A percentile compares a stretch with the other conserved stretches of the same genome.
These are phyloP conservation scores for Euleptes europaea DNA, from an alignment of 2,113 vertebrate species.

Conservation along the genomic window DNA sequence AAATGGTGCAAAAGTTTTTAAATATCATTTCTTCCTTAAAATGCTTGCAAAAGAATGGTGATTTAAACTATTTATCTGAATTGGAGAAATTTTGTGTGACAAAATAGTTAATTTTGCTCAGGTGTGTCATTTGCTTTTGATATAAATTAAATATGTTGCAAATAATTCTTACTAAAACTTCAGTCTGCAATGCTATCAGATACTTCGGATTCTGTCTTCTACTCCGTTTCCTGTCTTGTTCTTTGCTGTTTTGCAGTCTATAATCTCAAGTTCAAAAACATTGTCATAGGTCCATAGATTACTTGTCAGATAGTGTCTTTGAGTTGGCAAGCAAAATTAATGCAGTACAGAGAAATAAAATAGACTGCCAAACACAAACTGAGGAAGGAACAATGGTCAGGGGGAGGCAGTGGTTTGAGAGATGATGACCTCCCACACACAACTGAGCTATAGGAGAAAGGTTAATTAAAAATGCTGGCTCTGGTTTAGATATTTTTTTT, in stretches of 20 bases:
- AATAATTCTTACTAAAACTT: conserved; percentile 1
- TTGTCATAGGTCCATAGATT: neutral
- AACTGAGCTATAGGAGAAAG: neutral
- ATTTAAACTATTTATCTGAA: neutral
- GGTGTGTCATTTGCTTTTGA: conserved; percentile 8
- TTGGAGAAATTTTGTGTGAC: neutral
- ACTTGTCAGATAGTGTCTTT: conserved; percentile 18
- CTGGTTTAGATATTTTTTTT: neutral
- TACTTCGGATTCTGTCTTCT: neutral
- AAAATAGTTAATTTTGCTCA: neutral
- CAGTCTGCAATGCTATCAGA: neutral
- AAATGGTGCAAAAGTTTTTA: neutral
- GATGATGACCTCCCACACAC: neutral
- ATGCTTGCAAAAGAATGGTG: neutral
- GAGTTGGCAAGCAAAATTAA: neutral
- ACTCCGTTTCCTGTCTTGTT: neutral
- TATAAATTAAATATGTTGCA: neutral
- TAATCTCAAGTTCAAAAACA: conserved; percentile 1
- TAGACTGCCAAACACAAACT: conserved; percentile 2
- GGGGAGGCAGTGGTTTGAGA: neutral
- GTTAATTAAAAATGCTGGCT: neutral
- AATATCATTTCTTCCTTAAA: neutral
- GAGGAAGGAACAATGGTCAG: neutral
- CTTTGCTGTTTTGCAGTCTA: neutral
- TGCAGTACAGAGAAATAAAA: neutral